A percentile compares a stretch with the other conserved stretches of the same genome.
Evolutionary conservation across 2,797 vertebrate genomes (phyloP).

Genomic region (Masticophis lateralis): DNA sequence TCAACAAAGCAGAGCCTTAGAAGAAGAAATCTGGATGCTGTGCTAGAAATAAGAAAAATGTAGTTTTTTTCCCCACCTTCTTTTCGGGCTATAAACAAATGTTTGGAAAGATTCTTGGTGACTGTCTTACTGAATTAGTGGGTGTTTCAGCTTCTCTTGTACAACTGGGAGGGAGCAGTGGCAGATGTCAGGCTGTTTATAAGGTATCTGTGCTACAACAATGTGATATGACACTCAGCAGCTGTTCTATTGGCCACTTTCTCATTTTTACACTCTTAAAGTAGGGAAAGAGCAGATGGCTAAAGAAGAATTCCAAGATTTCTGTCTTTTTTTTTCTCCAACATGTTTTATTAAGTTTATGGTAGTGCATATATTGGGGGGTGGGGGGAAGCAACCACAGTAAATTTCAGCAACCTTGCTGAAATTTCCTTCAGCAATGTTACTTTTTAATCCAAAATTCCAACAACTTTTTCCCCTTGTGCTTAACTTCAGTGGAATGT

Average conservation of each 20-base stretch:
- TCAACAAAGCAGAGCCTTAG: not conserved
- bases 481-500: not conserved
- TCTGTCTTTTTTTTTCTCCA: not conserved
- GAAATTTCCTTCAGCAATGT: not conserved
- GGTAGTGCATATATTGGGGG: not conserved
- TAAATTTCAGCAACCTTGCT: not conserved
- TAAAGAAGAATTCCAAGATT: not conserved
- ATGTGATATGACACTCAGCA: conserved; percentile 41
- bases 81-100: not conserved
- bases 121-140: conserved; percentile 29
- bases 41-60: not conserved
- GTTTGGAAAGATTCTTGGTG: not conserved
- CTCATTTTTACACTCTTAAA: conserved; percentile 5
- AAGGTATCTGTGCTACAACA: not conserved
- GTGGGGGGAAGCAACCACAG: not conserved
- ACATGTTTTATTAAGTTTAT: not conserved
- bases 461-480: not conserved
- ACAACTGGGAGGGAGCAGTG: conserved; percentile 15
- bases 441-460: not conserved
- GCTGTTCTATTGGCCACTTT: conserved; percentile 49
- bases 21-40: not conserved
- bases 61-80: no score
- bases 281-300: conserved; percentile 1
- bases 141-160: conserved; percentile 36
- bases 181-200: conserved; percentile 12